Base-by-base conservation (phyloP, 1,140 invertebrate genomes). In the Dicyema japonicum region DNA sequence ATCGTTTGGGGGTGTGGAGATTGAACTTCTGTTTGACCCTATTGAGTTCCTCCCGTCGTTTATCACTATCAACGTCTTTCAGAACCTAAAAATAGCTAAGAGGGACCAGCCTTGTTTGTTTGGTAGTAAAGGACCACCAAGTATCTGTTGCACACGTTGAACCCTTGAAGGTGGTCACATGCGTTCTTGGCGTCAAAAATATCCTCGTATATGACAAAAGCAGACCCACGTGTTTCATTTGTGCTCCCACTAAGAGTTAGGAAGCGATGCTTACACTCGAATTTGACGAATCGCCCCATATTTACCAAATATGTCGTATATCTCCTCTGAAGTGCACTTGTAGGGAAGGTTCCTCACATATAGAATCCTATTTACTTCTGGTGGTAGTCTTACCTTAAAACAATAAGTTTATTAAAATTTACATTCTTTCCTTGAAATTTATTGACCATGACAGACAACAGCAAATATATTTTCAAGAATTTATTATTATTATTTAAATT, bases 231-330 rank as follows among this genome's bases (percentile, higher is more conserved):
- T 1, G 80, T 88, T 55, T 92, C 82, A 14, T 76, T 67, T 15
- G 82, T 92, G 38, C 88, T 92, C 2, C 85, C 85, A 17, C 75
- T 82, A 46, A 33, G 42, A 39, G 25, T 4, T 23, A 31, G 12
- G 11, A 29, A 8, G 17, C 16, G 19, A 33, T 42, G 68, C 72
- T 68, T 65, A 82, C 69, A 90, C 71, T 59, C 85, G 57, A 29
- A 97, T 92, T 57, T 97, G 88, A 37, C 85, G 52, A 30, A 97
- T 90, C 9, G 85, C 82, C 42, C 85, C 85, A 59, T 90, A 97
- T 61, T 94, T 94, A 18, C 88, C 85, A 62, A 97, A 97, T 36
- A 97, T 97, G 56, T 97, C 85, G 46, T 97, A 97, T 85, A 97
- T 94, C 64, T 97, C 85, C 58, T 97, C 88, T n/a, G 72, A 72